Percentiles rank a stretch among this genome's conserved stretches.
phyloP scores from a whole-genome alignment of 2,113 vertebrate species.

The Psittacara wagleri region DNA sequence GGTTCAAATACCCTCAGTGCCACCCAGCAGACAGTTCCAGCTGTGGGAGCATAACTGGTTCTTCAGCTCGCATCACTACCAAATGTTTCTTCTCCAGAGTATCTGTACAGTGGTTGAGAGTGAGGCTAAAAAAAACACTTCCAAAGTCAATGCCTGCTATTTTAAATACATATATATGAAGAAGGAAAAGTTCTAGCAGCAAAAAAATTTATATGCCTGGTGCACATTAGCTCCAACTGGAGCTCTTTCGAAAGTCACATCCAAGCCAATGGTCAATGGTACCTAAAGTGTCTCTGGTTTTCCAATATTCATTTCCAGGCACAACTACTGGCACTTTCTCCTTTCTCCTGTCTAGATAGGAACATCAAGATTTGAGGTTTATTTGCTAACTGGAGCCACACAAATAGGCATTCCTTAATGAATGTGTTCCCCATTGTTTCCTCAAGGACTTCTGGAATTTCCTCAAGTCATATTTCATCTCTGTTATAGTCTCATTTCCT shows the following conservation, averaged over 20 bases:
- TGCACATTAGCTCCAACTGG: not conserved
- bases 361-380: not conserved
- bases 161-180: not conserved
- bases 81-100: not conserved
- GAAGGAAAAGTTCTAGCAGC: not conserved
- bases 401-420: not conserved
- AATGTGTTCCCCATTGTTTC: not conserved
- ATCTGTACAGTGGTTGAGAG: not conserved
- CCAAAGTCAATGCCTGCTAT: not conserved
- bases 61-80: not conserved
- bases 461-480: not conserved
- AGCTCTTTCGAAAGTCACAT: not conserved
- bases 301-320: not conserved
- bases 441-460: constrained; percentile 20
- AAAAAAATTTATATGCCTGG: not conserved
- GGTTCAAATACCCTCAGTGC: not conserved
- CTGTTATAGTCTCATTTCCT: not conserved
- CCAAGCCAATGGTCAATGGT: not conserved
- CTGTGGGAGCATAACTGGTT: not conserved
- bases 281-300: not conserved
- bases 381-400: not conserved
- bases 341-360: not conserved
- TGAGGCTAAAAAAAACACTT: not conserved
- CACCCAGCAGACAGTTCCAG: not conserved
- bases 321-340: not conserved